Base-by-base conservation (phyloP, 2,797 vertebrate species). In the Falco novaeseelandiae region DNA sequence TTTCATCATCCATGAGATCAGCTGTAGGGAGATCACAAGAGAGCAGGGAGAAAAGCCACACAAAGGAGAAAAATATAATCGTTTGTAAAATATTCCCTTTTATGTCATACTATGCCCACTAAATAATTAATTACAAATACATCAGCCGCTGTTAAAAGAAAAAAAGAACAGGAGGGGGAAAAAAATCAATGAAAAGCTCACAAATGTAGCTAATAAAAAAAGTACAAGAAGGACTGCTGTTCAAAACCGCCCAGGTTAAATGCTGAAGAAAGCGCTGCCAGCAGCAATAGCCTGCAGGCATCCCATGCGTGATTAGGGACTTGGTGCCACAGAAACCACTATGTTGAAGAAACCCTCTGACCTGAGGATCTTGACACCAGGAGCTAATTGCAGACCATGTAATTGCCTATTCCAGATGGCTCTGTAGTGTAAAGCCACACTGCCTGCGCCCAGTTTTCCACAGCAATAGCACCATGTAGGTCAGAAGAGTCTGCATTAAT, bases 101-200 rank as follows among this genome's bases (percentile, higher is more conserved):
- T 87, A 97, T 94, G 96, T 87, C 88, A 81, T 80, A 63, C 70
- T 90, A 71, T 74, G 46, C 57, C 58, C 61, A 66, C 65, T 97
- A 95, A 96, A 97, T 96, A 96, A 97, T 97, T 96, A 93, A 97
- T 90, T 94, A 83, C 61, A 94, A 93, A 95, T 81, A 83, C 86
- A 96, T 82, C 87, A 93, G 81, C 57, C 0, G 1, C 87, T 76
- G 40, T 85, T 92, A 78, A 93, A 66, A 61, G 51, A 51, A 83
- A 48, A 27, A 21, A 30, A 8, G 5, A 11, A 25, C 0, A 1
- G 4, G 15, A 3, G 10, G 11, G 2, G 5, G 3, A 12, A 32
- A 3, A 3, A 48, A 84, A 89, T 91, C 86, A 94, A 96, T 79
- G 54, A 84, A 87, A 78, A 92, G 49, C 63, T 87, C 73, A 55